These are phyloP conservation scores for Drosophila eohydei DNA, from an alignment of 2,888 invertebrate genomes.

Conservation along the genomic window DNA sequence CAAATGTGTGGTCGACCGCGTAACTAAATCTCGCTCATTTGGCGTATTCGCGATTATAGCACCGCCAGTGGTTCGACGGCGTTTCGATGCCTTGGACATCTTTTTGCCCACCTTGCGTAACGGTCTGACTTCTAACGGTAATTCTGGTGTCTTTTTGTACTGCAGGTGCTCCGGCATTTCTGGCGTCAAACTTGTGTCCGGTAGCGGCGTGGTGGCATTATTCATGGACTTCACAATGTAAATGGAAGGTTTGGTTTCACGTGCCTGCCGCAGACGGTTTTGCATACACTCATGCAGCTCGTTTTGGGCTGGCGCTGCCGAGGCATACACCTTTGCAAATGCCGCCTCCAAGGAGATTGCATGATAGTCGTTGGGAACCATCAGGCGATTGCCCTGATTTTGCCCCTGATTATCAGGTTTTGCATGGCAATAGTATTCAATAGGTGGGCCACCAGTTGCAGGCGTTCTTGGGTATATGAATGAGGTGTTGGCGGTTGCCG, in stretches of 20 bases:
- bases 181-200: neutral
- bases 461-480: constrained; percentile 2
- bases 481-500: neutral
- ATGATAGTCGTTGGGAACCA: neutral
- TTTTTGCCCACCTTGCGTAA: constrained; percentile 32
- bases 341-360: constrained; percentile 48
- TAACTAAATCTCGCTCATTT: constrained; percentile 60
- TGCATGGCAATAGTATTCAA: constrained; percentile 25
- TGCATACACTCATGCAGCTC: constrained; percentile 57
- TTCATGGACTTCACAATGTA: constrained; percentile 78
- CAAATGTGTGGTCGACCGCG: constrained; percentile 68
- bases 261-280: constrained; percentile 75
- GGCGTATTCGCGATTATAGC: neutral
- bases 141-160: constrained; percentile 15
- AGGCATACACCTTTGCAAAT: constrained; percentile 63
- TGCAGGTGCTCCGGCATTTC: neutral
- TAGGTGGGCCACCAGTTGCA: neutral
- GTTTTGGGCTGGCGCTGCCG: constrained; percentile 54
- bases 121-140: neutral
- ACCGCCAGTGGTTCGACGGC: constrained; percentile 43
- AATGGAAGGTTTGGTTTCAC: constrained; percentile 80
- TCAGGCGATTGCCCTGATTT: neutral
- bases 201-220: constrained; percentile 25
- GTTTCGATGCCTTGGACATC: constrained; percentile 25
- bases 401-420: constrained; percentile 1